These are phyloP conservation scores for Plectropomus leopardus DNA, from an alignment of 2,113 vertebrate genomes.

Conservation along the genomic window DNA sequence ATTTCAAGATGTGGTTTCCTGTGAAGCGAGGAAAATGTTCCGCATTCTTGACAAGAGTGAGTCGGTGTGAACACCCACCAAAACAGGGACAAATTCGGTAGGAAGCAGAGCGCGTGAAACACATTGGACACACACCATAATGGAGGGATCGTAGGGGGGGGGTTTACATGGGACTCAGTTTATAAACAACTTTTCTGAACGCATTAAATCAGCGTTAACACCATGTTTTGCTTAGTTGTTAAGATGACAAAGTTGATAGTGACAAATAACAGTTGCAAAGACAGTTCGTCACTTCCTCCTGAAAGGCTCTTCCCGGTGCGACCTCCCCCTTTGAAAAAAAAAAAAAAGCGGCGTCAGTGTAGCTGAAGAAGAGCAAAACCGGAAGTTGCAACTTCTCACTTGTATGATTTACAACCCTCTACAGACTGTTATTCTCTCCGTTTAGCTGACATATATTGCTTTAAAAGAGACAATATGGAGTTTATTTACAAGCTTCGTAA, in stretches of 20 bases:
- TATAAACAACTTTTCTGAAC: slow-evolving; percentile 15
- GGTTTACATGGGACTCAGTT: fast-evolving
- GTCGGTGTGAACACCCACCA: slow-evolving; percentile 50
- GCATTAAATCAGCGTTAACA: not conserved
- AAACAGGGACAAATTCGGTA: slow-evolving; percentile 20
- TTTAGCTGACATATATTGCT: fast-evolving
- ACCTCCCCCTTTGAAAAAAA: slow-evolving; percentile 44
- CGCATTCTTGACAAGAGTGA: slow-evolving; percentile 79
- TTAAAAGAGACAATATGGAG: fast-evolving
- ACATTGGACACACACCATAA: too few relatives aligned
- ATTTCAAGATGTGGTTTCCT: slow-evolving; percentile 64
- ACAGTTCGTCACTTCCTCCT: slow-evolving; percentile 83
- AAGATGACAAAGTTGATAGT: slow-evolving; percentile 67
- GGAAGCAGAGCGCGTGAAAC: not conserved
- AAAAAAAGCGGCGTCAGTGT: not conserved
- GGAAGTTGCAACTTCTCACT: slow-evolving; percentile 47
- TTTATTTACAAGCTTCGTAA: not conserved
- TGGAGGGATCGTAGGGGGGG: fast-evolving
- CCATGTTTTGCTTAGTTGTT: not conserved
- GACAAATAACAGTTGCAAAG: slow-evolving; percentile 76
- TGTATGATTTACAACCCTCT: fast-evolving
- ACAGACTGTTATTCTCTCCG: not conserved
- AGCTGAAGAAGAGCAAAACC: slow-evolving; percentile 15
- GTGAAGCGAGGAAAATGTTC: slow-evolving; percentile 76
- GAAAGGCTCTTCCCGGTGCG: slow-evolving; percentile 63